phyloP scores from a whole-genome alignment of 92 coral and sea anemone genomes.

The Pocillopora meandrina region DNA sequence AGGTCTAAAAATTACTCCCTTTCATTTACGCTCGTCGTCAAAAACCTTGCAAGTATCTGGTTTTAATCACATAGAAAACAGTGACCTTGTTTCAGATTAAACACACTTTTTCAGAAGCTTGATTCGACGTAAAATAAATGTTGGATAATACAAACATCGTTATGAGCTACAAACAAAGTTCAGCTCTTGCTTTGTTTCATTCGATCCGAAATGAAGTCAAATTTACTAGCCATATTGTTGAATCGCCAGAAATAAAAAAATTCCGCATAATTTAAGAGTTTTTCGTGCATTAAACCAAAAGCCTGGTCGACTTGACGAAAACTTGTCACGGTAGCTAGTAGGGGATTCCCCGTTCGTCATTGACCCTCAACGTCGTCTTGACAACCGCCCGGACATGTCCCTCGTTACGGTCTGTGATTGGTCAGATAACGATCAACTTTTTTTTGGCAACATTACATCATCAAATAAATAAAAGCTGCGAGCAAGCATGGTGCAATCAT shows the following conservation, averaged over 20 bases:
- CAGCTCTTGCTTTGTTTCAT: background rate
- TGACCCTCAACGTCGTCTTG: slow-evolving; percentile 24
- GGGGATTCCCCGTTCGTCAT: slow-evolving; percentile 91
- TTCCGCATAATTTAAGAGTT: slow-evolving; percentile 17
- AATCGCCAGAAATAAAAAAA: background rate
- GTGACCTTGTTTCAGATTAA: too few species aligned
- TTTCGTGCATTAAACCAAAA: background rate
- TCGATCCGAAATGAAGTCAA: background rate
- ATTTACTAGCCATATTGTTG: background rate
- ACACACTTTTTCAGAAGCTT: too few species aligned
- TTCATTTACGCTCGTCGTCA: background rate
- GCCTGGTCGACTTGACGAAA: background rate
- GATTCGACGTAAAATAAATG: too few species aligned
- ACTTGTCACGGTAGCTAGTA: slow-evolving; percentile 19
- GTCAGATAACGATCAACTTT: slow-evolving; percentile 33
- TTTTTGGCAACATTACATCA: slow-evolving; percentile 64
- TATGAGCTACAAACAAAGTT: background rate
- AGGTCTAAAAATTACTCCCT: background rate
- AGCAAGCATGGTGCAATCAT: background rate
- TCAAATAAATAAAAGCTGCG: slow-evolving; percentile 12
- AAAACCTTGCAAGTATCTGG: too few species aligned
- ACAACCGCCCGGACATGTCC: slow-evolving; percentile 68
- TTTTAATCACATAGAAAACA: too few species aligned
- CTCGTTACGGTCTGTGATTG: slow-evolving; percentile 36
- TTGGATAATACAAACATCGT: too few species aligned